Base-by-base conservation (phyloP, 1,140 invertebrate genomes). In the Megalopta genalis region DNA sequence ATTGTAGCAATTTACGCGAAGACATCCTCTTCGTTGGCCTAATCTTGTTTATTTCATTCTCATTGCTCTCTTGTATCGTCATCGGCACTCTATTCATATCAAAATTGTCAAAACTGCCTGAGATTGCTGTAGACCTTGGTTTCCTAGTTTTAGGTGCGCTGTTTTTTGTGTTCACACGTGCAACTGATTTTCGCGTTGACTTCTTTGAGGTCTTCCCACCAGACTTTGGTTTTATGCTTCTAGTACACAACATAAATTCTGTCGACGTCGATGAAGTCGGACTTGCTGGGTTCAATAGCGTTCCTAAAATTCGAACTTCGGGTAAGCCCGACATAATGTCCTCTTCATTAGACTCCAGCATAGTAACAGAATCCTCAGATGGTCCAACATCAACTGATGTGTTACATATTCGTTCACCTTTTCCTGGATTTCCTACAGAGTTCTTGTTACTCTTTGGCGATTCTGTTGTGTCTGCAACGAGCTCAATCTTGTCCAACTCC, bases 271-370 rank as follows among this genome's bases (percentile, higher is more conserved):
- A 70, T 16, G 59, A 64, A 8, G 21, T 27, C 27, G 78, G 67
- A 46, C 83, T 88, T 21, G 60, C 60, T 23, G 89, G 85, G 77
- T 88, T 87, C 12, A 84, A 87, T 7, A 71, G 39, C 6, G 86
- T 87, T 21, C 88, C 88, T 2, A 80, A 82, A 77, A 90, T 86
- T 57, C 68, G 86, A 37, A 90, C 84, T 21, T 70, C 80, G 9
- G 89, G 89, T 54, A 91, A 82, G 14, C 74, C 86, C 8, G 67
- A 78, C 4, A 91, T 52, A 69, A 89, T 80, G 42, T 91, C 89
- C 10, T 89, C 86, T 5, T 89, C 83, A 21, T 66, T 46, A 5
- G 77, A 70, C 9, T 65, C 27, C 10, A 52, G 14, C 18, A 18
- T 0, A 18, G 16, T 18, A 25, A 21, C 39, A 1, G 6, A 39